These are phyloP conservation scores for Danio kyathit DNA, from an alignment of 2,797 vertebrate genomes.

Conservation along the genomic window DNA sequence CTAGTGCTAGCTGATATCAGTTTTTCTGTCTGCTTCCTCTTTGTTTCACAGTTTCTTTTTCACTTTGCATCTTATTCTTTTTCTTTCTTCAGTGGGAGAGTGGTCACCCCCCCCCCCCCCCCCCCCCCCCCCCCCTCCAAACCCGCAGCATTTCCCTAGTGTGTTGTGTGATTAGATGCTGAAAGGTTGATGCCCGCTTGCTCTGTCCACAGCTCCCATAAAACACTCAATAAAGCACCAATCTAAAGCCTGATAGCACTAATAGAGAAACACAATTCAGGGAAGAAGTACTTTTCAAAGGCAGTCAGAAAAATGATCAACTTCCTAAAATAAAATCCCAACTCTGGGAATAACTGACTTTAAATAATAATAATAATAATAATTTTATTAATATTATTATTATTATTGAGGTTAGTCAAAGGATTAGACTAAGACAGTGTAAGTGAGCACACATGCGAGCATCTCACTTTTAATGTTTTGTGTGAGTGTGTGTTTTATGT, in stretches of 20 bases:
- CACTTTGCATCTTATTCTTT: slow-evolving; percentile 55
- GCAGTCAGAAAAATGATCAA: slow-evolving; percentile 57
- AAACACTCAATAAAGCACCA: slow-evolving; percentile 74
- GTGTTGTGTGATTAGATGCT: slow-evolving; percentile 71
- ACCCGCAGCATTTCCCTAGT: slow-evolving; percentile 32
- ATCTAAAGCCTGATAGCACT: slow-evolving; percentile 61
- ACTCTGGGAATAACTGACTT: too few relatives aligned
- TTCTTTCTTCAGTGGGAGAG: slow-evolving; percentile 66
- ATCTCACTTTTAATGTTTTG: slow-evolving; percentile 12
- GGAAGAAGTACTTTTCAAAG: slow-evolving; percentile 56
- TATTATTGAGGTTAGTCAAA: slow-evolving; percentile 64
- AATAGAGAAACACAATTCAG: slow-evolving; percentile 68
- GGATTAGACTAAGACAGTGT: slow-evolving; percentile 57
- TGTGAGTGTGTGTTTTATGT: slow-evolving; percentile 49
- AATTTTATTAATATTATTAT: not conserved
- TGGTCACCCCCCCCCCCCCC: slow-evolving; percentile 65
- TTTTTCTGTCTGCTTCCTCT: not conserved
- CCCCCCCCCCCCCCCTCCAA: too few relatives aligned
- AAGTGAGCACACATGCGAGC: not conserved
- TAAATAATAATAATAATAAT: too few relatives aligned
- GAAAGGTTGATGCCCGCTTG: slow-evolving; percentile 76
- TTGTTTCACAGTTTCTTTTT: slow-evolving; percentile 21
- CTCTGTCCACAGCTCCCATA: slow-evolving; percentile 68
- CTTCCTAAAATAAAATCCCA: slow-evolving; percentile 52
- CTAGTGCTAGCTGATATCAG: slow-evolving; percentile 72